Percentiles rank a stretch among this genome's conserved stretches.
Conservation (phyloP, 2,888 invertebrate species). For the Oligia fasciuncula region DNA sequence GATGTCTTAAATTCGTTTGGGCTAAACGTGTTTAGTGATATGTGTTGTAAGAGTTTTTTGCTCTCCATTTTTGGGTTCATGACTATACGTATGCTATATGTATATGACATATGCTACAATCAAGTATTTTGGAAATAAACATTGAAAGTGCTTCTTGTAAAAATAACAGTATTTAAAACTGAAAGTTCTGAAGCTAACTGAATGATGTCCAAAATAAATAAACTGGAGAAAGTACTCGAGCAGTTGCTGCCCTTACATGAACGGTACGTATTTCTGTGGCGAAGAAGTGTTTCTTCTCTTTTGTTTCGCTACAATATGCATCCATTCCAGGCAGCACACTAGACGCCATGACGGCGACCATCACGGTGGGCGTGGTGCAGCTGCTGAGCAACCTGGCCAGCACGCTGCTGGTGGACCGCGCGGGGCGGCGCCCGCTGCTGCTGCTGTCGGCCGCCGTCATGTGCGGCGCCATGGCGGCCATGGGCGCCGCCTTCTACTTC, state of each 20-base stretch:
- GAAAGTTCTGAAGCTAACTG: background rate
- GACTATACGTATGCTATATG: too few species aligned
- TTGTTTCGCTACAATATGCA: too few species aligned
- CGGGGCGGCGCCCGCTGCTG: conserved; percentile 91
- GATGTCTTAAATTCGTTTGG: background rate
- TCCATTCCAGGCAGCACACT: conserved; percentile 83
- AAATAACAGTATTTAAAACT: background rate
- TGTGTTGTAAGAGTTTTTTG: background rate
- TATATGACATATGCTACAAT: background rate
- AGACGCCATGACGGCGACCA: conserved; percentile 88
- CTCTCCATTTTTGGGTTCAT: background rate
- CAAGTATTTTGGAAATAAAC: background rate
- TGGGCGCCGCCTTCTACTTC: conserved; percentile 89
- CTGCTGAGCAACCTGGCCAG: conserved; percentile 88
- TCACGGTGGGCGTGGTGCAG: conserved; percentile 90
- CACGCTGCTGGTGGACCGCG: conserved; percentile 90
- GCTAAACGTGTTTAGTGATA: background rate
- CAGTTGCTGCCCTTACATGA: background rate
- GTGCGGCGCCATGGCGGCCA: conserved; percentile 87
- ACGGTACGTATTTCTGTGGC: too few species aligned
- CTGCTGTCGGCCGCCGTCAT: conserved; percentile 90
- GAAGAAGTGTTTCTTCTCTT: too few species aligned
- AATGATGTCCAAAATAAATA: background rate
- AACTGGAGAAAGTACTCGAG: background rate
- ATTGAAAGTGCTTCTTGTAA: background rate